Evolutionary conservation across 37 sponge, comb jelly and placozoan species (phyloP), one percentile per base, ranked within the genome.

Genomic region (Crambe crambe): DNA sequence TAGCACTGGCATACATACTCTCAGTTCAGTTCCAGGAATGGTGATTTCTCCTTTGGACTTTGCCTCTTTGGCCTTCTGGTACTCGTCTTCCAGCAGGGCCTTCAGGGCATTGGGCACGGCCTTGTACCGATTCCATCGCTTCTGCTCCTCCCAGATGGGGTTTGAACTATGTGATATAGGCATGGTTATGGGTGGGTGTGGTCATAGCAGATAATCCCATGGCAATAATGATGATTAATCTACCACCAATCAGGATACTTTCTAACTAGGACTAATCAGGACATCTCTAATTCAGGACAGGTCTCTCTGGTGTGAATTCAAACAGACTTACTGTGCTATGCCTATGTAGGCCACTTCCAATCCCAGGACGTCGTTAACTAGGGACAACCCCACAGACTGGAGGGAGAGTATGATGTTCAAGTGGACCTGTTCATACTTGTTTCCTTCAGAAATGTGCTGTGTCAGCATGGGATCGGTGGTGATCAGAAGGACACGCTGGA

Each of bases 401-500:
- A 93, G 81, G 36, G 92, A 87, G 23, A 83, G 72, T 21, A 69
- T 42, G 17, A 83, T 38, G 25, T 74, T 80, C 23, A 79, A 21
- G 56, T 71, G 30, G 56, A 84, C 57, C 3, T 31, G 43, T 40
- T 82, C 87, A 3, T 38, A 18, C 37, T 31, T 4, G 51, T 78
- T 63, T 26, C 84, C 84, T n/a, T 23, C 40, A 32, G 56, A n/a
- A 4, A 83, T 84, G 42, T 63, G 63, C 36, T 66, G 34, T 8
- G 35, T 43, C 4, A 81, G 64, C 20, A 58, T 51, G 2, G 70
- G 17, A 67, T 70, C 47, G 17, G 65, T 37, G 10, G 95, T 91
- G 65, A 94, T 84, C 26, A 94, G 70, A 3, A 94, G 0, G 34
- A 88, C 86, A 18, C 91, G 78, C 59, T 94, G 95, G 25, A 88